phyloP scores from a whole-genome alignment of 2,113 vertebrate genomes.

The Ursus arctos region DNA sequence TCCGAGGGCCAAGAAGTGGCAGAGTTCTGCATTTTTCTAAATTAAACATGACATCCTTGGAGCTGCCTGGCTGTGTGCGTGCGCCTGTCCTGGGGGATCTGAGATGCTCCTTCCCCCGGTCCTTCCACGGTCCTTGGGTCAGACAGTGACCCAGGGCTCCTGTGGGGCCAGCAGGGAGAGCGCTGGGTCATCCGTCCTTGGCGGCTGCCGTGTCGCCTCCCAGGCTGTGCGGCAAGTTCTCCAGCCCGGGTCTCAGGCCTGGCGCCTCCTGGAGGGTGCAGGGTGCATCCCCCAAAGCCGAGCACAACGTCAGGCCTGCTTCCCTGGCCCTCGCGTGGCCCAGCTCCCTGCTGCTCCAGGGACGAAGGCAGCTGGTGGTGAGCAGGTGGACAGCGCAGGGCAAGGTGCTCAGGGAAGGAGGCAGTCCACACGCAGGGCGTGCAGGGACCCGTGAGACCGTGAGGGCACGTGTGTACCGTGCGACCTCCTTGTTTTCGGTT shows the following conservation, averaged over 20 bases:
- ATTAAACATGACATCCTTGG: background rate
- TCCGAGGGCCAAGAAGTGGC: background rate
- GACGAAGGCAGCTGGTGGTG: background rate
- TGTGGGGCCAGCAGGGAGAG: too few relatives aligned
- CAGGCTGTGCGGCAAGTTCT: background rate
- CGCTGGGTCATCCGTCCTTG: background rate
- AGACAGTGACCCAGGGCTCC: too few relatives aligned
- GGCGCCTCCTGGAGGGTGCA: background rate
- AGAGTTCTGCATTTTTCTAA: background rate
- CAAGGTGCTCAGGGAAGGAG: background rate
- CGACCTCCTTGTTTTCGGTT: background rate
- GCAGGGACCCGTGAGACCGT: background rate
- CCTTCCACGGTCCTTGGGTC: background rate
- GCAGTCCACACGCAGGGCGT: background rate
- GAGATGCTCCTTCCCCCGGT: background rate
- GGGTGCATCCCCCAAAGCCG: too few relatives aligned
- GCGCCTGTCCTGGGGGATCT: background rate
- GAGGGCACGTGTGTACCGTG: accelerated
- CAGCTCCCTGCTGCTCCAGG: background rate
- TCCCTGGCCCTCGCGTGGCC: too few relatives aligned
- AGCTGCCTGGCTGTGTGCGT: background rate
- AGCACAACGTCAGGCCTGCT: accelerated
- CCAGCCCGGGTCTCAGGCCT: background rate
- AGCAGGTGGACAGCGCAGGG: background rate
- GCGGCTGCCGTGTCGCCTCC: background rate